phyloP scores from a whole-genome alignment of 2,888 invertebrate species.

The Lochmaea crataegi region DNA sequence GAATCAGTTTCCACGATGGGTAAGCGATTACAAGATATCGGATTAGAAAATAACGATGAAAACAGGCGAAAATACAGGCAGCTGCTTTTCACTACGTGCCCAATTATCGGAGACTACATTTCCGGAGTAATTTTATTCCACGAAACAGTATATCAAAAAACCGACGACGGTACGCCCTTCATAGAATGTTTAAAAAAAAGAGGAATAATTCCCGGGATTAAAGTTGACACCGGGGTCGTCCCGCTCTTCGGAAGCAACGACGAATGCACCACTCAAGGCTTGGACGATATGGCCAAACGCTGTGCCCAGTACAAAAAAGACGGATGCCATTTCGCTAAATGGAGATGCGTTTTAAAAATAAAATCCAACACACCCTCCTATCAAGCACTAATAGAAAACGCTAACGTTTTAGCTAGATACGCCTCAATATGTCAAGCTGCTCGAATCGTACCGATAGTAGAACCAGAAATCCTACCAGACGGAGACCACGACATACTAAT shows the following conservation, averaged over 20 bases:
- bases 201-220: conserved; percentile 95
- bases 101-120: conserved; percentile 75
- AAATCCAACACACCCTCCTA: conserved; percentile 90
- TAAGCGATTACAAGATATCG: conserved; percentile 88
- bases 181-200: conserved; percentile 85
- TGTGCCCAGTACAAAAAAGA: conserved; percentile 96
- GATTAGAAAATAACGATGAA: conserved; percentile 92
- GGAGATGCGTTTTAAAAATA: conserved; percentile 97
- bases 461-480: conserved; percentile 98
- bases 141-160: conserved; percentile 98
- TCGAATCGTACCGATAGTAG: conserved; percentile 98
- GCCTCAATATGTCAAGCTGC: conserved; percentile 96
- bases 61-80: conserved; percentile 75
- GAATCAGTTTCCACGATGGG: conserved; percentile 95
- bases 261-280: conserved; percentile 97
- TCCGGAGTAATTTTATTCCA: conserved; percentile 99
- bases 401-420: conserved; percentile 96
- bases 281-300: conserved; percentile 92
- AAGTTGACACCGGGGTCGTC: conserved; percentile 97
- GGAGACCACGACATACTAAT: conserved; percentile 96
- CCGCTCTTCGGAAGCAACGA: conserved; percentile 92
- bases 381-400: conserved; percentile 92
- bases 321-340: conserved; percentile 94
- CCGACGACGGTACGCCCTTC: conserved; percentile 87
- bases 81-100: conserved; percentile 87